Evolutionary conservation across 2,113 vertebrate genomes (phyloP).

Genomic region (Rana temporaria): DNA sequence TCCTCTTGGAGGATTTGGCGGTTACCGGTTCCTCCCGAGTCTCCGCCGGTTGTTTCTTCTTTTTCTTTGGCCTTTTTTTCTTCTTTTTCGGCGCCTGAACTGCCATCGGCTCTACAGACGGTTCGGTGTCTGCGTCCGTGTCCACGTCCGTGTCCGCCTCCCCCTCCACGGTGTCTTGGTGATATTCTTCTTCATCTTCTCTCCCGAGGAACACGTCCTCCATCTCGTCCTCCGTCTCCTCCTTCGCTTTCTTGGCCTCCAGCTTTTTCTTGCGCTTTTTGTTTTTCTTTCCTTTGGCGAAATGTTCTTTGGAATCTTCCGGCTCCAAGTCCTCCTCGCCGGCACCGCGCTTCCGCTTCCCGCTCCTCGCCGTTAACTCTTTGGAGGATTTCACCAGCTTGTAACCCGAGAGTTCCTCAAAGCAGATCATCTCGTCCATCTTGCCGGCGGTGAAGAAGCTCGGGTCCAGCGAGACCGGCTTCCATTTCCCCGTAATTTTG

Average conservation of each 20-base stretch:
- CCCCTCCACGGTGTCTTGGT: neutral
- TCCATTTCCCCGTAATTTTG: slow-evolving; percentile 84
- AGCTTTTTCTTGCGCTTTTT: slow-evolving; percentile 15
- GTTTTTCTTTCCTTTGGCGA: slow-evolving; percentile 61
- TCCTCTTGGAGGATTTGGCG: slow-evolving; percentile 68
- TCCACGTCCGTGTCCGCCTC: too few species aligned
- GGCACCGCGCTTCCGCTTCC: slow-evolving; percentile 72
- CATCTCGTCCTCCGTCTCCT: neutral
- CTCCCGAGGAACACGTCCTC: neutral
- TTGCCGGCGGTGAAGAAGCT: slow-evolving; percentile 84
- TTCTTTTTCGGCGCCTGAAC: neutral
- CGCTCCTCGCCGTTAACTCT: slow-evolving; percentile 61
- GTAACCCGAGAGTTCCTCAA: slow-evolving; percentile 92
- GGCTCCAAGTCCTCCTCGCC: slow-evolving; percentile 52
- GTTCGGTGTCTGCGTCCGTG: too few species aligned
- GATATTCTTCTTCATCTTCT: neutral
- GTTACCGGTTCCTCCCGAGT: slow-evolving; percentile 52
- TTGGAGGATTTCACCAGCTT: slow-evolving; percentile 75
- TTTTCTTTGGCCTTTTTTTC: slow-evolving; percentile 71
- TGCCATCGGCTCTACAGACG: neutral
- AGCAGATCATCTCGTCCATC: slow-evolving; percentile 84
- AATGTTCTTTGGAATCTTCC: slow-evolving; percentile 44
- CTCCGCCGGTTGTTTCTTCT: slow-evolving; percentile 59
- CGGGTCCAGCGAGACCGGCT: slow-evolving; percentile 83
- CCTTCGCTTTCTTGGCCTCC: neutral